Percentiles rank a stretch among this genome's conserved stretches.
These are phyloP conservation scores for Lamellibrachia satsuma DNA, from an alignment of 2,888 invertebrate species.

Conservation along the genomic window DNA sequence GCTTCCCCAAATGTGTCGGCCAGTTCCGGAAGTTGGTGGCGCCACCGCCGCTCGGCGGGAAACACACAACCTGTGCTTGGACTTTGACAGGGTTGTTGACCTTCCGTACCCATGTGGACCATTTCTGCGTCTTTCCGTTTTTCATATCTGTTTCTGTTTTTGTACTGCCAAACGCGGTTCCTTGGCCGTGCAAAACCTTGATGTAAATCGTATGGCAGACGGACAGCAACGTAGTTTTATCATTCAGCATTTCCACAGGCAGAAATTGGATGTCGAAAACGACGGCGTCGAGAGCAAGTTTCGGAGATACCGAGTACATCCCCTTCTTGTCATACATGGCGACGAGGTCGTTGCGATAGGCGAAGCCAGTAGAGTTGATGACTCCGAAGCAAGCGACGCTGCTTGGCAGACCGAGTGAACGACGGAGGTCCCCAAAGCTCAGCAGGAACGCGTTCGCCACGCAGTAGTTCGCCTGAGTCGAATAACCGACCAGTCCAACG, in stretches of 20 bases:
- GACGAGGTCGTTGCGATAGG: neutral
- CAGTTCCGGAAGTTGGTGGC: constrained; percentile 11
- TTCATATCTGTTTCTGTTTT: neutral
- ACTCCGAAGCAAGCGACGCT: neutral
- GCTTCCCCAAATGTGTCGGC: neutral
- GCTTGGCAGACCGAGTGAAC: constrained; percentile 13
- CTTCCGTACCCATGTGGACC: neutral
- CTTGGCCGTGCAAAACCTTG: neutral
- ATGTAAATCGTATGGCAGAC: neutral
- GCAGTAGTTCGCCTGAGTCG: neutral
- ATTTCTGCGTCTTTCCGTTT: neutral
- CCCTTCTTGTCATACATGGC: neutral
- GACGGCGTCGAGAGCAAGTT: neutral
- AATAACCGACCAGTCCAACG: neutral
- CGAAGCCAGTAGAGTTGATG: neutral
- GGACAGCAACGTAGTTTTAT: neutral
- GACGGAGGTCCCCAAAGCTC: neutral
- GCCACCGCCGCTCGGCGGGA: neutral
- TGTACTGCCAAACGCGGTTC: neutral
- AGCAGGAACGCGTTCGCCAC: neutral
- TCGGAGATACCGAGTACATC: neutral
- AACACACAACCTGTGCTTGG: neutral
- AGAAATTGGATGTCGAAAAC: neutral
- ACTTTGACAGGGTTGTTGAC: neutral
- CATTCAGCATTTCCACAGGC: neutral